A percentile compares a stretch with the other conserved stretches of the same genome.
phyloP scores from a whole-genome alignment of 2,797 vertebrate species.

The Dryobates pubescens region DNA sequence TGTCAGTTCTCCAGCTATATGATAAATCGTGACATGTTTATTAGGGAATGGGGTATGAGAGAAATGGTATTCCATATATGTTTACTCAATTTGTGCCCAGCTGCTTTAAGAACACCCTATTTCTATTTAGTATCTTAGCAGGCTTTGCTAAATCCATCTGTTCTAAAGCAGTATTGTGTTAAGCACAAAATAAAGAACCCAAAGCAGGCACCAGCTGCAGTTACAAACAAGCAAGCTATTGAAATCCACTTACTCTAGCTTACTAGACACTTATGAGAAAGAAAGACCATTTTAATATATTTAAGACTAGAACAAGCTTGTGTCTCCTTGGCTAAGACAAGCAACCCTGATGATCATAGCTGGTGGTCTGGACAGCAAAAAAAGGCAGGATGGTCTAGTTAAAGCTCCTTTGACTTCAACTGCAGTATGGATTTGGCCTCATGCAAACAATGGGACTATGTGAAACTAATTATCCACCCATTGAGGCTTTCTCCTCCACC shows the following conservation, averaged over 20 bases:
- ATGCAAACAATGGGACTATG: conserved; percentile 62
- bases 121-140: conserved; percentile 43
- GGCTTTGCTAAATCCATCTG: conserved; percentile 60
- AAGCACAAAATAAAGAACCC: conserved; percentile 47
- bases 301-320: conserved; percentile 57
- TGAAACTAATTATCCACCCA: conserved; percentile 75
- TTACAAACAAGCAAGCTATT: conserved; percentile 54
- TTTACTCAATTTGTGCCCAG: conserved; percentile 61
- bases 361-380: conserved; percentile 73
- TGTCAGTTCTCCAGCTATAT: neutral
- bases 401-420: conserved; percentile 69
- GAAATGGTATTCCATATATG: neutral
- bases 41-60: conserved; percentile 29
- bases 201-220: conserved; percentile 53
- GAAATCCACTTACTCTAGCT: conserved; percentile 35
- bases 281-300: conserved; percentile 49
- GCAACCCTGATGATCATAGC: conserved; percentile 54
- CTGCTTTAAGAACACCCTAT: conserved; percentile 41
- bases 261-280: conserved; percentile 37
- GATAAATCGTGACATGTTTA: conserved; percentile 48
- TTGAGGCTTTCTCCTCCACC: conserved; percentile 52
- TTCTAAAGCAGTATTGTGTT: conserved; percentile 65
- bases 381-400: conserved; percentile 2
- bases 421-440: conserved; percentile 47
- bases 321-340: conserved; percentile 27